Percentiles rank a stretch among this genome's conserved stretches.
Conservation (phyloP, 2,888 invertebrate species). For the Sinodicranocentrus sp. region DNA sequence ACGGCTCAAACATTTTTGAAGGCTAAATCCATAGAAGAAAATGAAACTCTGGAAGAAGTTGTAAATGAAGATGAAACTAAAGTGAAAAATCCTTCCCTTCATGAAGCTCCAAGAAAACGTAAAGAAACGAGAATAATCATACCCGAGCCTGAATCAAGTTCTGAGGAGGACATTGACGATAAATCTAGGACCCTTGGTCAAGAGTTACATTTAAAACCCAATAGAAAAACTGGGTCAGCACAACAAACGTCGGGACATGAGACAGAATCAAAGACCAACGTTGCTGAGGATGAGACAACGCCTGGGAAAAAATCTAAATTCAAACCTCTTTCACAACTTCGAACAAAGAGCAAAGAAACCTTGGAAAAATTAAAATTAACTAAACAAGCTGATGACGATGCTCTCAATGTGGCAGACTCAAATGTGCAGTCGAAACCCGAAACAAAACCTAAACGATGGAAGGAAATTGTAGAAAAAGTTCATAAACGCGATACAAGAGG, state of each 20-base stretch:
- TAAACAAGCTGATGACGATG: background rate
- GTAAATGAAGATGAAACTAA: background rate
- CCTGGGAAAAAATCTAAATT: background rate
- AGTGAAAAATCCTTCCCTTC: background rate
- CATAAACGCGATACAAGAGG: background rate
- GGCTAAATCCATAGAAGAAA: constrained; percentile 17
- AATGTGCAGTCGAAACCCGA: background rate
- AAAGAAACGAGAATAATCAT: constrained; percentile 30
- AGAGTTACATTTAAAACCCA: background rate
- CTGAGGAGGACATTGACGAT: constrained; percentile 1
- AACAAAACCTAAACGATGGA: background rate
- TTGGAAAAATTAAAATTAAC: background rate
- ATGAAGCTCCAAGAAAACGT: too few relatives aligned
- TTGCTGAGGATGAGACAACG: background rate
- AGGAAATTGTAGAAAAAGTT: background rate
- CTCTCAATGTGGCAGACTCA: background rate
- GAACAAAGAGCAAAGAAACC: too few relatives aligned
- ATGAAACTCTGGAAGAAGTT: constrained; percentile 1
- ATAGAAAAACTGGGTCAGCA: too few relatives aligned
- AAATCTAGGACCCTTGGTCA: background rate
- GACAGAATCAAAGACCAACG: background rate
- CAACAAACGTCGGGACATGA: background rate
- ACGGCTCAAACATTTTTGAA: constrained; percentile 54
- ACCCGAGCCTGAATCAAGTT: background rate
- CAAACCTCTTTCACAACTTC: background rate